phyloP scores from a whole-genome alignment of 1,140 invertebrate genomes.

The Latrodectus geometricus region DNA sequence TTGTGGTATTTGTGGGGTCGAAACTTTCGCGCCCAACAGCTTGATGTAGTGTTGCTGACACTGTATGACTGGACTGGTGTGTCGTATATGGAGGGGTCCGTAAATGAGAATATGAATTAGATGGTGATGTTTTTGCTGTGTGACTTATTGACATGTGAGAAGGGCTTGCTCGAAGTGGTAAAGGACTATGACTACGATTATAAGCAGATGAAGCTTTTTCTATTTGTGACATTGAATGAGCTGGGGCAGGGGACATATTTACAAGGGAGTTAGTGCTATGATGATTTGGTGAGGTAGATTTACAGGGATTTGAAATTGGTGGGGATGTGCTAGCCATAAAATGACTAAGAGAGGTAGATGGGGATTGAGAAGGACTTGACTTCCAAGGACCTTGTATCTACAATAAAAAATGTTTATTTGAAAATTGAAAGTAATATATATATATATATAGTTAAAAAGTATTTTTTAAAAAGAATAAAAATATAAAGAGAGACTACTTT shows the following conservation, averaged over 20 bases:
- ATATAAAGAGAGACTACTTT: no score
- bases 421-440: not conserved
- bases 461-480: no score
- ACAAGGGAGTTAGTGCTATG: slow-evolving; percentile 48
- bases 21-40: slow-evolving; percentile 12
- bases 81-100: slow-evolving; percentile 45
- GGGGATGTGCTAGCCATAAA: slow-evolving; percentile 53
- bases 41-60: slow-evolving; percentile 45
- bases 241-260: slow-evolving; percentile 49
- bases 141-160: slow-evolving; percentile 42
- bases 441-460: no score
- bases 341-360: slow-evolving; percentile 55
- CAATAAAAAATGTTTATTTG: slow-evolving; percentile 28
- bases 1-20: slow-evolving; percentile 38
- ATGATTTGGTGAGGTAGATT: slow-evolving; percentile 58
- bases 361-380: slow-evolving; percentile 50
- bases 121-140: slow-evolving; percentile 45
- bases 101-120: slow-evolving; percentile 30
- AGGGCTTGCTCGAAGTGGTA: slow-evolving; percentile 50
- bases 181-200: slow-evolving; percentile 57
- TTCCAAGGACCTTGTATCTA: slow-evolving; percentile 60
- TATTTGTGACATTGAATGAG: slow-evolving; percentile 54
- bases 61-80: slow-evolving; percentile 59
- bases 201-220: slow-evolving; percentile 49
- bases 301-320: slow-evolving; percentile 53